Base-by-base conservation (phyloP, 2,888 invertebrate genomes). In the Gymnoscelis rufifasciata region DNA sequence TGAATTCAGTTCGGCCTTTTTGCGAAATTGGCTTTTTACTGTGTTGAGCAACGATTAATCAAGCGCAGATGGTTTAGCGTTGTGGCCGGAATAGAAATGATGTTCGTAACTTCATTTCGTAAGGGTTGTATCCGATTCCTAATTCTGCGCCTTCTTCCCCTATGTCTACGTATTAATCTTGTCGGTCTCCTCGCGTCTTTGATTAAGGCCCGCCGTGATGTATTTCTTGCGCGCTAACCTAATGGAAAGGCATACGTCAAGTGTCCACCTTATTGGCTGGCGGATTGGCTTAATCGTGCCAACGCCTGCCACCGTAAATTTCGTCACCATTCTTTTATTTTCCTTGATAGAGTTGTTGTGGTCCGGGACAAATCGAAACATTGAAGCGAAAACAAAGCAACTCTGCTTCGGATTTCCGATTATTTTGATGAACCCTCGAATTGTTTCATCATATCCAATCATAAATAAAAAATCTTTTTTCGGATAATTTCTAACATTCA, bases 181-280 rank as follows among this genome's bases (percentile, higher is more conserved):
- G 62, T 63, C 64, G 71, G 75, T 75, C 75, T 73, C 80, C 75
- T 78, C 73, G 75, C 68, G 78, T 78, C 82, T 82, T 83, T 87
- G 86, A 88, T 88, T 88, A 86, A 86, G 74, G 70, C 74, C 62
- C 64, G 67, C 71, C 58, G 78, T 87, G 86, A 88, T 84, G 82
- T 86, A 88, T 88, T 84, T 84, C 83, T 83, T 86, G 78, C 74
- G 65, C 73, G 73, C 74, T 71, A 77, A 79, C 82, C 74, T 88
- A 87, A 88, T 87, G 84, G 86, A 80, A 86, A 79, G 74, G 65
- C 82, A 86, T 88, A 81, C 79, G 74, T 88, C 87, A 88, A 86
- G 86, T 82, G 82, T 80, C 83, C 72, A 80, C 83, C 74, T 82
- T 86, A 87, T 87, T 87, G 83, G 81, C 76, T 70, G 66, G 76